Percentiles rank a stretch among this genome's conserved stretches.
These are phyloP conservation scores for Pseudorhombus dupliciocellatus DNA, from an alignment of 2,113 vertebrate genomes.

Conservation along the genomic window DNA sequence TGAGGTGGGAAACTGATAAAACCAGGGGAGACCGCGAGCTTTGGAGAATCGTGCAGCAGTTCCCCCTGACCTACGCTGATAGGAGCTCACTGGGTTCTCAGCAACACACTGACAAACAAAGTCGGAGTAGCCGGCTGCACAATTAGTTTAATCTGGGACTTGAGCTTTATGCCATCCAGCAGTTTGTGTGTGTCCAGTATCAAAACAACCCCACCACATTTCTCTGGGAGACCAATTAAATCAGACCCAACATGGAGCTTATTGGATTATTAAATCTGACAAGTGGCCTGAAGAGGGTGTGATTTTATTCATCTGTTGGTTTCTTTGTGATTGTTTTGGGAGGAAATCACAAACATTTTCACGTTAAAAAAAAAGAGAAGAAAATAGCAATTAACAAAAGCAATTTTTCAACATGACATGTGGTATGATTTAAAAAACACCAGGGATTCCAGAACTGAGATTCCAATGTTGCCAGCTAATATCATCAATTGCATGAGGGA, in stretches of 20 bases:
- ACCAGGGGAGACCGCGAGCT: conserved; percentile 56
- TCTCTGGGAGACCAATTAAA: conserved; percentile 50
- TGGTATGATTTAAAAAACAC: conserved; percentile 40
- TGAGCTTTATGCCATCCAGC: conserved; percentile 22
- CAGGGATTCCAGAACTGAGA: conserved; percentile 37
- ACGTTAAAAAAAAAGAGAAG: too few species aligned
- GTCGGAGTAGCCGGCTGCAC: conserved; percentile 11
- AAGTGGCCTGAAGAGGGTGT: conserved; percentile 7
- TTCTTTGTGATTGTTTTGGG: neutral
- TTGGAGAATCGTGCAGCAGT: conserved; percentile 43
- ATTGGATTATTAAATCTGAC: conserved; percentile 32
- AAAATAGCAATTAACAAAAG: conserved; percentile 41
- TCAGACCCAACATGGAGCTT: conserved; percentile 28
- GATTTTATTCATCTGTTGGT: neutral
- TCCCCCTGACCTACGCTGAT: conserved; percentile 30
- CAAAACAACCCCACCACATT: conserved; percentile 24
- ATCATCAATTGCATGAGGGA: conserved; percentile 50
- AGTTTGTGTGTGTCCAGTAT: neutral
- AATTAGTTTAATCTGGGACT: neutral
- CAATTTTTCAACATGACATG: conserved; percentile 52
- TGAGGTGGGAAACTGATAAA: conserved; percentile 39
- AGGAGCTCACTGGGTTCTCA: conserved; percentile 9
- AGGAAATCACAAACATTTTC: neutral
- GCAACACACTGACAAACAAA: conserved; percentile 27
- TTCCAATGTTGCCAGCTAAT: conserved; percentile 28